Base-by-base conservation (phyloP, 2,113 vertebrate genomes). In the Bos indicus region DNA sequence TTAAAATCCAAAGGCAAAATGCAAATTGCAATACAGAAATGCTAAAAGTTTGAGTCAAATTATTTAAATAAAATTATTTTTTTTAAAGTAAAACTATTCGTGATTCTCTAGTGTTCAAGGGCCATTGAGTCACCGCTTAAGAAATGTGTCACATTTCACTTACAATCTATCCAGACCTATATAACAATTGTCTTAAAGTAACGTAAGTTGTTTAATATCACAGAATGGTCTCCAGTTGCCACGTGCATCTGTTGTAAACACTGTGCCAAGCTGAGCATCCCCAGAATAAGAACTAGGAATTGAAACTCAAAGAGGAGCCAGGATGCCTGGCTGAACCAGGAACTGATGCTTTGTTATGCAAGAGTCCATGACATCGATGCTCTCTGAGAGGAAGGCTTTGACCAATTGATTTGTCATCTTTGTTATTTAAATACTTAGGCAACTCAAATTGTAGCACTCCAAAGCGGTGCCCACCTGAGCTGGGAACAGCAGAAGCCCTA, bases 11-110 rank as follows among this genome's bases (percentile, higher is more conserved):
- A 71, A 86, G n/a, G 57, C 14, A 95, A 88, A 85, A 59, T 33
- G 56, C 14, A 92, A 77, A 71, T 33, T 15, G 26, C 7, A 89
- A 64, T 51, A 57, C 7, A 60, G 6, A 16, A 59, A 56, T 80
- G 28, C 64, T 30, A 91, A 87, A 91, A 48, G 15, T 90, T 91
- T 43, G 85, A 51, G 82, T 90, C 36, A 95, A 93, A 88, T 80
- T 52, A 96, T 57, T 93, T 90, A 71, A 92, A 86, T 95, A 28
- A 96, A 81, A 94, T 92, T 10, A 56, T 89, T 95, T 86, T 52
- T 54, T 62, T 7, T 57, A 78, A 96, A 93, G 57, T 43, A 85
- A 80, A 30, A 54, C 16, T 13, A 57, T 51, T 88, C 9, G 4
- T 15, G 11, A 51, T 54, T 86, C 48, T 51, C 43, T 46, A 33